These are phyloP conservation scores for Meteorus sp. DNA, from an alignment of 1,140 invertebrate species.

Conservation along the genomic window DNA sequence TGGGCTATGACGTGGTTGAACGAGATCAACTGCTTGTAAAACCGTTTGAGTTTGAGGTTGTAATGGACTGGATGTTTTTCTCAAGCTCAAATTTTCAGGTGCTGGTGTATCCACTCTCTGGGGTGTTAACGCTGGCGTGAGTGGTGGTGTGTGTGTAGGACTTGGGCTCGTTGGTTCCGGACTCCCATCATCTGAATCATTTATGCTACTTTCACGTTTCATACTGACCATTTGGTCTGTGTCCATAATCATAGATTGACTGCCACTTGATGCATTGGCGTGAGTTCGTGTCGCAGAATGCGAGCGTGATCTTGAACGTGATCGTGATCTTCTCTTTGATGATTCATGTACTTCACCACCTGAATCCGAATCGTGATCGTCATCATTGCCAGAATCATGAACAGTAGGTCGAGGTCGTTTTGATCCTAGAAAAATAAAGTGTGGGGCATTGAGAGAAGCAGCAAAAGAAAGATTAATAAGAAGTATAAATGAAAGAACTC, in stretches of 20 bases:
- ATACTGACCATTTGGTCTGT: slow-evolving; percentile 34
- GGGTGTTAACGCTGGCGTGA: slow-evolving; percentile 51
- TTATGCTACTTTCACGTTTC: slow-evolving; percentile 44
- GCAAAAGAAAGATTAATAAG: not conserved
- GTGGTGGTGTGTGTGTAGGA: slow-evolving; percentile 49
- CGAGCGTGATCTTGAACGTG: slow-evolving; percentile 38
- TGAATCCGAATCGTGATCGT: slow-evolving; percentile 59
- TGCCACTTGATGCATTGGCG: slow-evolving; percentile 14
- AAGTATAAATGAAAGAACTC: not conserved
- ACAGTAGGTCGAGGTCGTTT: slow-evolving; percentile 62
- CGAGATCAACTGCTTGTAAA: slow-evolving; percentile 51
- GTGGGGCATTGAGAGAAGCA: not conserved
- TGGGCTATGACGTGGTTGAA: slow-evolving; percentile 51
- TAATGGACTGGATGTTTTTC: slow-evolving; percentile 50
- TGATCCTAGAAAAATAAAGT: slow-evolving; percentile 51
- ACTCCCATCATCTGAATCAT: slow-evolving; percentile 50
- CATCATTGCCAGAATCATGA: slow-evolving; percentile 56
- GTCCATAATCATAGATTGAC: slow-evolving; percentile 11
- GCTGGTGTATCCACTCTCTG: slow-evolving; percentile 61
- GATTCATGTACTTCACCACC: slow-evolving; percentile 46
- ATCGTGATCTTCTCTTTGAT: slow-evolving; percentile 32
- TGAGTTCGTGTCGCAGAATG: slow-evolving; percentile 27
- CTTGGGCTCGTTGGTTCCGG: slow-evolving; percentile 50
- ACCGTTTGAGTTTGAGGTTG: slow-evolving; percentile 42
- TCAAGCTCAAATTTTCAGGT: slow-evolving; percentile 66